Conservation (phyloP, 2,113 vertebrate species). For the Callionymus lyra region DNA sequence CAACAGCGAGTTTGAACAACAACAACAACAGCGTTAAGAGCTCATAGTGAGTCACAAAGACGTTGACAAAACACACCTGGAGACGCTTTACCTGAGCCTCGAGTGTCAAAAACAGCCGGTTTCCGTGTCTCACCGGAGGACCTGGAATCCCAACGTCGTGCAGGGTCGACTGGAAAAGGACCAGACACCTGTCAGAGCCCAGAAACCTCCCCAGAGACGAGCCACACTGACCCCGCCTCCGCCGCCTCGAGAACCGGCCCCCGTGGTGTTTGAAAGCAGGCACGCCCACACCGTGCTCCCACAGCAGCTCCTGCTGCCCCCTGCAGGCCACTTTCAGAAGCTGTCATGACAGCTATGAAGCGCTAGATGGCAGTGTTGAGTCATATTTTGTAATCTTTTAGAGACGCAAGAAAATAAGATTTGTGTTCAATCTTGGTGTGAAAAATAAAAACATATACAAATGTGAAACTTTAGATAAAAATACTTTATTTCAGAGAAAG, state of each 20-base stretch:
- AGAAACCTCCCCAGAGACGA: conserved; percentile 14
- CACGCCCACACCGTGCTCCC: conserved; percentile 15
- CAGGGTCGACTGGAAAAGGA: conserved; percentile 25
- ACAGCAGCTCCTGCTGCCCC: conserved; percentile 10
- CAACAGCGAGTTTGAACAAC: too few species aligned
- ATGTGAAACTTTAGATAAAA: too few species aligned
- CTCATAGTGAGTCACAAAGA: too few species aligned
- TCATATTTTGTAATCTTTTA: too few species aligned
- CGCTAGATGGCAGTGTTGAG: conserved; percentile 37
- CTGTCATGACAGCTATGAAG: conserved; percentile 1
- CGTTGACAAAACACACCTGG: too few species aligned
- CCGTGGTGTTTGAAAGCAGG: neutral
- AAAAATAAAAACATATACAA: too few species aligned
- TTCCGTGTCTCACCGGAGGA: neutral
- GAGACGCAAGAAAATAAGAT: too few species aligned
- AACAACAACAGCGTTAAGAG: too few species aligned
- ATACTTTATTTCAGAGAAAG: too few species aligned
- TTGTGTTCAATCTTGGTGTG: too few species aligned
- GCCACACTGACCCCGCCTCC: conserved; percentile 34
- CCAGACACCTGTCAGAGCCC: conserved; percentile 44
- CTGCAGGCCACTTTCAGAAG: conserved; percentile 13
- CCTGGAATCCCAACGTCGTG: conserved; percentile 4
- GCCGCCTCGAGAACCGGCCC: conserved; percentile 1
- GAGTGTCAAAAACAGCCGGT: conserved; percentile 1
- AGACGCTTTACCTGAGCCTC: conserved; percentile 32